Evolutionary conservation across 2,113 vertebrate species (phyloP).

Genomic region (Pterophyllum scalare): DNA sequence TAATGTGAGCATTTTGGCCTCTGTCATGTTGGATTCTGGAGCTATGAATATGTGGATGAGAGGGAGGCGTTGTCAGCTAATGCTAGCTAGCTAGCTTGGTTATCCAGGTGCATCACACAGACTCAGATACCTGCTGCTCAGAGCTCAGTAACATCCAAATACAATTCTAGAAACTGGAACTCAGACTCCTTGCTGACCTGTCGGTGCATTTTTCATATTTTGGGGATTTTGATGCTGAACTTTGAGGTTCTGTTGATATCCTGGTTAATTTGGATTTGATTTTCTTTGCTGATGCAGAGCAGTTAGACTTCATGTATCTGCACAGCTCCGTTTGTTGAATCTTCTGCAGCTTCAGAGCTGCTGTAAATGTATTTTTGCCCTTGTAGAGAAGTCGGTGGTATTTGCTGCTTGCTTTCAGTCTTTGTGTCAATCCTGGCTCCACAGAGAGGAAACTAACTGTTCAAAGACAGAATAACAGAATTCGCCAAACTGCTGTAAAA

Average conservation of each 20-base stretch:
- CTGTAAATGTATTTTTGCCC: neutral
- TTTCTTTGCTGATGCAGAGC: neutral
- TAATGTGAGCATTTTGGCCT: neutral
- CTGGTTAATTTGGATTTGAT: neutral
- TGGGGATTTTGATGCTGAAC: too few species aligned
- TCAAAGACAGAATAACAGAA: neutral
- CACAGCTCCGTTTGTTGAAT: neutral
- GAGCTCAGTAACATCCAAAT: too few species aligned
- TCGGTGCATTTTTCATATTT: neutral
- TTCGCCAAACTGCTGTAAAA: neutral
- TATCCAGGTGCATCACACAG: too few species aligned
- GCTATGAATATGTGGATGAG: too few species aligned
- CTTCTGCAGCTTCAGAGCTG: neutral
- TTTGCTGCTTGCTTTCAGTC: too few species aligned
- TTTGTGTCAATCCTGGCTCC: too few species aligned
- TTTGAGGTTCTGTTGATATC: neutral
- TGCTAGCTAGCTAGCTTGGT: too few species aligned
- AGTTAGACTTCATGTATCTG: neutral
- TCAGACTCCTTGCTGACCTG: too few species aligned
- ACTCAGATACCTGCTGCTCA: too few species aligned
- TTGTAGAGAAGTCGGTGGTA: too few species aligned
- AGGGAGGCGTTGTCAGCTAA: neutral
- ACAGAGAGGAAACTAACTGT: neutral
- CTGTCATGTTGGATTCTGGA: too few species aligned
- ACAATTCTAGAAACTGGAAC: too few species aligned